These are phyloP conservation scores for Salvelinus alpinus DNA, from an alignment of 2,113 vertebrate species.

Conservation along the genomic window DNA sequence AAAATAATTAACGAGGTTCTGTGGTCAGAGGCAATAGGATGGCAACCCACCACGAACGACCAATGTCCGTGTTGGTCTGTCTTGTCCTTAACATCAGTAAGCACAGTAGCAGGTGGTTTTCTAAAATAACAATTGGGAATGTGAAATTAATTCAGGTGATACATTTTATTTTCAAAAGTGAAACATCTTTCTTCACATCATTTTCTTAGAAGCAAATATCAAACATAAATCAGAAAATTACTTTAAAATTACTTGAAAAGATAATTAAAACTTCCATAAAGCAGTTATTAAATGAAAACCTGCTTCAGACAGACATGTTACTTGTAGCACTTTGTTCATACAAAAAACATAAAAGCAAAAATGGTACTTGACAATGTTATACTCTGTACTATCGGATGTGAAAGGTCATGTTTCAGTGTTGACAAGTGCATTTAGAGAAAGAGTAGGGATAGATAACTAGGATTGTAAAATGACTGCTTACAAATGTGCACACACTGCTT, in stretches of 20 bases:
- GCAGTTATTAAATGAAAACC: no score
- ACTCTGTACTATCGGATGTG: neutral
- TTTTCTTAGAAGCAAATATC: neutral
- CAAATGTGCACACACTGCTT: neutral
- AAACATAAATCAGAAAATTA: no score
- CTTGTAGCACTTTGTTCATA: neutral
- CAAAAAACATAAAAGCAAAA: constrained; percentile 1
- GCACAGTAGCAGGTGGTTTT: no score
- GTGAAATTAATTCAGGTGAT: neutral
- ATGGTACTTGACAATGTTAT: neutral
- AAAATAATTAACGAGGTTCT: no score
- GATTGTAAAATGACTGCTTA: neutral
- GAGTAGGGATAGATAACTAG: neutral
- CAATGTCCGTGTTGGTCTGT: no score
- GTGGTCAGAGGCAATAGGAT: no score
- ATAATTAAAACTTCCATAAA: neutral
- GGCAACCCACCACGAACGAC: no score
- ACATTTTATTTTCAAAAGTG: constrained; percentile 4
- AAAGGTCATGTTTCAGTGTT: neutral
- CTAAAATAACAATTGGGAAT: neutral
- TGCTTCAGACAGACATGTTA: no score
- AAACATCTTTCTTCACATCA: neutral
- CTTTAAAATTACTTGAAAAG: neutral
- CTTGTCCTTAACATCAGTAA: no score
- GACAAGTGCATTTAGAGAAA: neutral